These are phyloP conservation scores for Opisthograptis luteolata DNA, from an alignment of 2,888 invertebrate species.

Conservation along the genomic window DNA sequence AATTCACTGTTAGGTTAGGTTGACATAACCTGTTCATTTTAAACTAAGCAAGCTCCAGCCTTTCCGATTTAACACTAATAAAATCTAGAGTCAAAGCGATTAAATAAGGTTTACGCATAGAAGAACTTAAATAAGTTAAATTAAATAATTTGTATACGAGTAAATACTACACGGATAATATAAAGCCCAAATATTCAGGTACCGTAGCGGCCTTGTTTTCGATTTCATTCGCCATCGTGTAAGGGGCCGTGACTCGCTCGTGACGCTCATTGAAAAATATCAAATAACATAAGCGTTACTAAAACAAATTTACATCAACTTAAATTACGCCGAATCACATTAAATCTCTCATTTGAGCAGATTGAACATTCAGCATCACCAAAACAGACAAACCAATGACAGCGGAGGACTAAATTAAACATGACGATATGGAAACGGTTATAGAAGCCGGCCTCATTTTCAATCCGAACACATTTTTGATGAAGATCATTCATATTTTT, in stretches of 20 bases:
- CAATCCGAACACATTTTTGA: slow-evolving; percentile 43
- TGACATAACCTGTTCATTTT: no score
- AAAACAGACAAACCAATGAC: slow-evolving; percentile 26
- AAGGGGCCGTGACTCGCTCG: slow-evolving; percentile 43
- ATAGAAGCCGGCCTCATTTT: slow-evolving; percentile 36
- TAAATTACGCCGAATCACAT: slow-evolving; percentile 26
- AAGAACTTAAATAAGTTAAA: slow-evolving; percentile 38
- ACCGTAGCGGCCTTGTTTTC: slow-evolving; percentile 80
- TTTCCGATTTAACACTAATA: background rate
- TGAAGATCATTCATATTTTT: slow-evolving; percentile 46
- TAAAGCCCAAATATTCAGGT: slow-evolving; percentile 66
- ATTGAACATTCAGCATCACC: slow-evolving; percentile 30
- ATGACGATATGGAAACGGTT: slow-evolving; percentile 27
- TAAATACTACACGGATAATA: slow-evolving; percentile 48
- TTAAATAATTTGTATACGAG: no score
- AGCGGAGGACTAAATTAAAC: slow-evolving; percentile 33
- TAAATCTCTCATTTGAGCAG: slow-evolving; percentile 31
- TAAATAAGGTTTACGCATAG: slow-evolving; percentile 6
- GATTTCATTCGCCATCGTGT: slow-evolving; percentile 64
- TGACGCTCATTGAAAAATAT: slow-evolving; percentile 54
- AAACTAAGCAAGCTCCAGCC: no score
- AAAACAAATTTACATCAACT: slow-evolving; percentile 21
- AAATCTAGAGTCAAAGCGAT: slow-evolving; percentile 2
- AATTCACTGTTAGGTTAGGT: no score
- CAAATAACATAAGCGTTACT: slow-evolving; percentile 56